A percentile compares a stretch with the other conserved stretches of the same genome.
These are phyloP conservation scores for Echinarachnius parma DNA, from an alignment of 53 echinoderm and acorn worm genomes.

Conservation along the genomic window DNA sequence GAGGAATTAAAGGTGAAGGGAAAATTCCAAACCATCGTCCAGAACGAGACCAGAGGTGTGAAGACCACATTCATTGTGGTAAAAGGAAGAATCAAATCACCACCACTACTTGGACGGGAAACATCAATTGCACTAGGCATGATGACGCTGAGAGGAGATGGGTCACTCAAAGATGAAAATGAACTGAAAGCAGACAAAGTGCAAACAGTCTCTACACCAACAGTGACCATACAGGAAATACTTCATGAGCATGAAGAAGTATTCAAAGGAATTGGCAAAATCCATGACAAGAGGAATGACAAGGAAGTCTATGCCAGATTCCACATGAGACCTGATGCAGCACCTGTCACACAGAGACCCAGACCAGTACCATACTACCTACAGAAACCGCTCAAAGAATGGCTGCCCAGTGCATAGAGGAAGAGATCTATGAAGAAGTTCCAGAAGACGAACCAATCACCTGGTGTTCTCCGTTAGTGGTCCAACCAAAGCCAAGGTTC, in stretches of 20 bases:
- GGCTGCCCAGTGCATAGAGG: neutral
- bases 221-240: conserved; percentile 1
- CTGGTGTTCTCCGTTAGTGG: conserved; percentile 12
- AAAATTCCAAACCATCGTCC: conserved; percentile 21
- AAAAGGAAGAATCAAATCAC: conserved; percentile 45
- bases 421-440: conserved; percentile 32
- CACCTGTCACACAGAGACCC: conserved; percentile 46
- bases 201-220: neutral
- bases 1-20: conserved; percentile 42
- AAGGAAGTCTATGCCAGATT: conserved; percentile 50
- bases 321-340: conserved; percentile 44
- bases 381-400: conserved; percentile 31
- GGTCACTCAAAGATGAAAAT: conserved; percentile 4
- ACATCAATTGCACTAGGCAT: conserved; percentile 29
- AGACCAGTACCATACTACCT: conserved; percentile 51
- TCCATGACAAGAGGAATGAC: conserved; percentile 27
- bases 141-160: conserved; percentile 40
- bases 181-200: conserved; percentile 2
- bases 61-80: conserved; percentile 52
- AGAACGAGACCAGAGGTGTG: conserved; percentile 42
- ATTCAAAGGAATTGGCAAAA: conserved; percentile 51
- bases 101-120: conserved; percentile 42
- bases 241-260: conserved; percentile 22
- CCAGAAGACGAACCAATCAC: conserved; percentile 34
- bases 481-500: conserved; percentile 20